phyloP scores from a whole-genome alignment of 2,113 vertebrate species.

The Hippoglossus stenolepis region DNA sequence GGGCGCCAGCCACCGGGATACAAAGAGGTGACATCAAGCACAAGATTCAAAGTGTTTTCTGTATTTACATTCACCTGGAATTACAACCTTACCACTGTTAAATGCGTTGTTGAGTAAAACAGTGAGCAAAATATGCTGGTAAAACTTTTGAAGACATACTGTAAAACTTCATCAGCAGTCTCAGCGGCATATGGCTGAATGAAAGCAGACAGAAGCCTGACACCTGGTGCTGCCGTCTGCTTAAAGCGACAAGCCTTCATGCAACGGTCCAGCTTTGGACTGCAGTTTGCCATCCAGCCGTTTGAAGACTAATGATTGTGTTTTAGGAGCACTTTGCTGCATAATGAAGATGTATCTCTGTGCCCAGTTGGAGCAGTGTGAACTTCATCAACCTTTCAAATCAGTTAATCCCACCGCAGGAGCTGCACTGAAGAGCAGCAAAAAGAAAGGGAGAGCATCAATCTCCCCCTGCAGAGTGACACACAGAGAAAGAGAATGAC shows the following conservation, averaged over 20 bases:
- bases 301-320: conserved; percentile 74
- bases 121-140: not conserved
- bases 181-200: conserved; percentile 36
- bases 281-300: conserved; percentile 32
- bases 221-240: conserved; percentile 37
- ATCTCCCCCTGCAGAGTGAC: conserved; percentile 59
- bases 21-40: too few species aligned
- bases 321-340: conserved; percentile 60
- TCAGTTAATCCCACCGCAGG: conserved; percentile 57
- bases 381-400: conserved; percentile 72
- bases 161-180: conserved; percentile 23
- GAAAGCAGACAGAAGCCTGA: conserved; percentile 14
- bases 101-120: not conserved
- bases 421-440: conserved; percentile 37
- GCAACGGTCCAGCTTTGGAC: conserved; percentile 28
- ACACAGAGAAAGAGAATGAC: conserved; percentile 66
- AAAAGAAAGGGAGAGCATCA: conserved; percentile 47
- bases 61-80: not conserved
- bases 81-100: not conserved
- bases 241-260: conserved; percentile 40
- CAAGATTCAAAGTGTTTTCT: too few species aligned
- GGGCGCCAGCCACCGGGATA: too few species aligned
- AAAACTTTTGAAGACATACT: conserved; percentile 24
- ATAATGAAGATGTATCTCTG: conserved; percentile 77
- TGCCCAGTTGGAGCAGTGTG: conserved; percentile 61